Evolutionary conservation across 1,140 invertebrate species (phyloP), one percentile per base, ranked within the genome.

Genomic region (Tigriopus japonicus): DNA sequence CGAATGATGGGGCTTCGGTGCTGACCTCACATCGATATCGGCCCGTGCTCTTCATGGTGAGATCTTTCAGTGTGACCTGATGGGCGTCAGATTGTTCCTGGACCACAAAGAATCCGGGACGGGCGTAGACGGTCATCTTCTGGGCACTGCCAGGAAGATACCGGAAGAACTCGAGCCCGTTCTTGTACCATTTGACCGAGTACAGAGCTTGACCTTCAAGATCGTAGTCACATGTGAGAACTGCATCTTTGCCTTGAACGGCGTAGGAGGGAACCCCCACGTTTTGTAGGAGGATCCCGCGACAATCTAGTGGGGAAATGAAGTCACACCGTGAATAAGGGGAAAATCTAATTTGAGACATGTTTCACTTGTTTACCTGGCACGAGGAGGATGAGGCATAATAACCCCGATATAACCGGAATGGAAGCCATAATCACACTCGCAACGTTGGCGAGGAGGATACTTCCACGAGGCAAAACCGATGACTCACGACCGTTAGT

Each of bases 101-200:
- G 28, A 41, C 55, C 28, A 58, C 55, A 14, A 41, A 19, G 41
- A 58, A 28, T n/a, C 55, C 55, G 2, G 24, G 24, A 40, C 55
- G 55, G 14, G 41, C 55, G 42, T 58, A 58, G 12, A 40, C 40
- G 14, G 55, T 58, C 28, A 58, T 41, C 21, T 28, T 28, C 5
- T 35, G 21, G 40, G 17, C 12, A 19, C 42, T 58, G 1, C 15
- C 15, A 42, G 55, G 55, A 1, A 58, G 21, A 58, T 6, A 58
- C 35, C 64, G 62, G 72, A 84, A 66, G 72, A 86, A 85, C 72
- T 86, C 83, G 65, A 82, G 78, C 63, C 78, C 78, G 64, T 81
- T 82, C 71, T 80, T 82, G 74, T 85, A 85, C 83, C 83, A 86
- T 73, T 85, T 85, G 59, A 85, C 81, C 10, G 83, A 83, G 69